phyloP scores from a whole-genome alignment of 2,797 vertebrate species.

The Chloroceryle amazona region DNA sequence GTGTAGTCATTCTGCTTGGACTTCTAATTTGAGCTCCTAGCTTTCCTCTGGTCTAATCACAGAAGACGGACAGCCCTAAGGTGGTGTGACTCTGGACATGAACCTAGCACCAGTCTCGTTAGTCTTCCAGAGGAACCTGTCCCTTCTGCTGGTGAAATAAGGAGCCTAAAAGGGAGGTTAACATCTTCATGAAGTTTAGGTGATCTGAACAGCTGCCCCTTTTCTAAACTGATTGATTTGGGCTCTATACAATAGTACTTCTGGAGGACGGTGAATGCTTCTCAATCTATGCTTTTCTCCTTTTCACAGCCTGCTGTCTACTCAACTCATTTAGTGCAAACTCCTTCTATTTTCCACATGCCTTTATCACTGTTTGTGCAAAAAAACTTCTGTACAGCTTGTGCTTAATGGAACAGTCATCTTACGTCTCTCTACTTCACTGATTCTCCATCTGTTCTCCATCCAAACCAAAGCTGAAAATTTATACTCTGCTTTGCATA shows the following conservation, averaged over 20 bases:
- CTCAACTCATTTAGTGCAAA: background rate
- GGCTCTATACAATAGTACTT: background rate
- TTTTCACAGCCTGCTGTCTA: slow-evolving; percentile 15
- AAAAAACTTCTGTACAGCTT: slow-evolving; percentile 49
- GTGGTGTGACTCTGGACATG: background rate
- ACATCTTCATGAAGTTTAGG: background rate
- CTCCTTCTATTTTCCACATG: background rate
- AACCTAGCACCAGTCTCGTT: background rate
- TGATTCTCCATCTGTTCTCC: slow-evolving; percentile 61
- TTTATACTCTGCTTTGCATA: slow-evolving; percentile 43
- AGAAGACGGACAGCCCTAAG: background rate
- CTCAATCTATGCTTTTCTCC: background rate
- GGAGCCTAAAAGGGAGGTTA: background rate
- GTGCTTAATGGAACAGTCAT: slow-evolving; percentile 42
- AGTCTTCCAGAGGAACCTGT: background rate
- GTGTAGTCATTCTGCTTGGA: background rate
- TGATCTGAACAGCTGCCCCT: background rate
- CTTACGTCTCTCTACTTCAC: slow-evolving; percentile 24
- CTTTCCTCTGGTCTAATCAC: background rate
- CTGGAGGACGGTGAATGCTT: background rate
- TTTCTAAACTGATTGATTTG: background rate
- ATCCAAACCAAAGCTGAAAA: slow-evolving; percentile 55
- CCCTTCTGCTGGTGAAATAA: background rate
- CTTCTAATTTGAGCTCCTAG: background rate
- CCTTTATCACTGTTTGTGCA: slow-evolving; percentile 27